Evolutionary conservation across 2,113 vertebrate species (phyloP), one percentile per base, ranked within the genome.

Genomic region (Pangasianodon hypophthalmus): DNA sequence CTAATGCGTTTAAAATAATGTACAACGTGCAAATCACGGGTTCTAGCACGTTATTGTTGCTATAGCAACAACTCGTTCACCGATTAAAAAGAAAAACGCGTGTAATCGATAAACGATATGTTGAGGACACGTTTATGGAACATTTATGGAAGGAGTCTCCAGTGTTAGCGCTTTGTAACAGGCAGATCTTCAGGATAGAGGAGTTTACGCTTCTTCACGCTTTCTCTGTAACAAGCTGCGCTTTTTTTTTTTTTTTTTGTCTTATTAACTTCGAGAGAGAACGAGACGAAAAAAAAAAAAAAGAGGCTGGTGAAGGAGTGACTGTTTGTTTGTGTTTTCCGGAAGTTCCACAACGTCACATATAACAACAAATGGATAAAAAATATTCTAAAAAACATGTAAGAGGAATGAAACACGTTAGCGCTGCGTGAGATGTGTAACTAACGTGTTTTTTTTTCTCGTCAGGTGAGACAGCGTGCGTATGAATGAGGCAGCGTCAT

Each of bases 401-500:
- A 26, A 64, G 21, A 71, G 67, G 67, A 71, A 71, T 71, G 37
- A 71, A 69, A 29, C 7, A 64, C 1, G 26, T 32, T 83, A 19
- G 80, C 19, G 32, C 5, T 48, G 83, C 54, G 90, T 18, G 32
- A 10, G 48, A 24, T 1, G 54, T 26, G 32, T 83, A 13, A 41
- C 32, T 58, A 8, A 10, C 10, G 41, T 62, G 58, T 62, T 4
- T 37, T 46, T 85, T 19, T 84, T 84, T 19, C 2, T 1, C 60
- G 3, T 4, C 60, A 92, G 91, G 88, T 92, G 56, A 41, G 62
- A 77, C 13, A 0, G 6, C 26, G 67, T 81, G 81, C 69, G 73
- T 88, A 64, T 90, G 86, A 89, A 29, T 90, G 82, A 89, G 37
- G 87, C 67, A 21, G 89, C 29, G 52, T 91, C 93, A 99, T 99